Conservation (phyloP, 2,888 invertebrate species). For the Melinaea marsaeus region DNA sequence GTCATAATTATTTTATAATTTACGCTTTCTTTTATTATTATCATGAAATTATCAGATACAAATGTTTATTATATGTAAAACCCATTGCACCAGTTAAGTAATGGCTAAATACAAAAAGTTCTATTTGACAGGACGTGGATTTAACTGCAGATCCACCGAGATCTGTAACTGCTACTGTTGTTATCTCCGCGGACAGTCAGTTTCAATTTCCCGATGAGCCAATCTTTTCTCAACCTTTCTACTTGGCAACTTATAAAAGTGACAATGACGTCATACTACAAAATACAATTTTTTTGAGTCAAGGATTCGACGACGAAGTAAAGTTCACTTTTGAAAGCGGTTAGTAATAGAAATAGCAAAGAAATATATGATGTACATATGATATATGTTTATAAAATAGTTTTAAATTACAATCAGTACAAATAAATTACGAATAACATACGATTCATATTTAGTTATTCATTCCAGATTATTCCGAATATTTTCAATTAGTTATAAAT, state of each 20-base stretch:
- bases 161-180: slow-evolving; percentile 48
- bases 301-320: slow-evolving; percentile 57
- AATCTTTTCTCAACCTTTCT: slow-evolving; percentile 63
- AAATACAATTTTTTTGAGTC: slow-evolving; percentile 47
- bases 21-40: too few species aligned
- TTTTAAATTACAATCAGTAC: too few species aligned
- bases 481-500: slow-evolving; percentile 41
- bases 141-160: slow-evolving; percentile 46
- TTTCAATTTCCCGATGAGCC: slow-evolving; percentile 66
- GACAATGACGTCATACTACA: slow-evolving; percentile 44
- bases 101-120: not conserved
- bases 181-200: slow-evolving; percentile 52
- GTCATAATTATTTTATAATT: too few species aligned
- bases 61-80: too few species aligned
- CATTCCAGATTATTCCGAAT: slow-evolving; percentile 44
- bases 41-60: too few species aligned
- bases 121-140: slow-evolving; percentile 51
- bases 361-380: too few species aligned
- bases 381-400: too few species aligned
- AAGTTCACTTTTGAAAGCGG: slow-evolving; percentile 55
- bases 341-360: slow-evolving; percentile 32
- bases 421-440: too few species aligned
- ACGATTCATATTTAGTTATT: not conserved
- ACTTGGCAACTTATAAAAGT: slow-evolving; percentile 59
- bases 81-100: too few species aligned